These are phyloP conservation scores for Lytechinus pictus DNA, from an alignment of 35 echinoderm and acorn worm genomes.

Conservation along the genomic window DNA sequence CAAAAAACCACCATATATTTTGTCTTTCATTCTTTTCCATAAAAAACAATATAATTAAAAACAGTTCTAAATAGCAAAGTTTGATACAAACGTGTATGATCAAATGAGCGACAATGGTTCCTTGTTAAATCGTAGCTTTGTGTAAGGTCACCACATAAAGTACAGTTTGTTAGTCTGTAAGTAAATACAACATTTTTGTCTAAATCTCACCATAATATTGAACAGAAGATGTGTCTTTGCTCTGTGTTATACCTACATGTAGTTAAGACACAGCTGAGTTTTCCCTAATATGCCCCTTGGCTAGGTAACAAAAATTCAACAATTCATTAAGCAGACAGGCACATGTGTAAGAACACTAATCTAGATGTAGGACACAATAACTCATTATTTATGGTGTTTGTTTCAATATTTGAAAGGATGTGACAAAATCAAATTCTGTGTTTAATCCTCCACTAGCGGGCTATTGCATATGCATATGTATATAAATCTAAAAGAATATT, in stretches of 20 bases:
- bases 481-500: neutral
- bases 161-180: neutral
- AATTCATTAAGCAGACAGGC: neutral
- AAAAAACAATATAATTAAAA: neutral
- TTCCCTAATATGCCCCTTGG: neutral
- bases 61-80: neutral
- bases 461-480: neutral
- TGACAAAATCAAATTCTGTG: neutral
- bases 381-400: too few species aligned
- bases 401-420: neutral
- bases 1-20: neutral
- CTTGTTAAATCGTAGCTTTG: neutral
- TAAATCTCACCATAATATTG: neutral
- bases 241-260: neutral
- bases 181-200: neutral
- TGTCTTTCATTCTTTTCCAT: neutral
- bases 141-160: neutral
- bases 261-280: too few species aligned
- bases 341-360: neutral
- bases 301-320: neutral
- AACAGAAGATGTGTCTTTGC: neutral
- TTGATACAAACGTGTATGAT: neutral
- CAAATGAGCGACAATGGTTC: neutral
- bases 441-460: neutral
- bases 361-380: neutral